Evolutionary conservation across 2,888 invertebrate genomes (phyloP), one percentile per base, ranked within the genome.

Genomic region (Temnothorax rugatulus): DNA sequence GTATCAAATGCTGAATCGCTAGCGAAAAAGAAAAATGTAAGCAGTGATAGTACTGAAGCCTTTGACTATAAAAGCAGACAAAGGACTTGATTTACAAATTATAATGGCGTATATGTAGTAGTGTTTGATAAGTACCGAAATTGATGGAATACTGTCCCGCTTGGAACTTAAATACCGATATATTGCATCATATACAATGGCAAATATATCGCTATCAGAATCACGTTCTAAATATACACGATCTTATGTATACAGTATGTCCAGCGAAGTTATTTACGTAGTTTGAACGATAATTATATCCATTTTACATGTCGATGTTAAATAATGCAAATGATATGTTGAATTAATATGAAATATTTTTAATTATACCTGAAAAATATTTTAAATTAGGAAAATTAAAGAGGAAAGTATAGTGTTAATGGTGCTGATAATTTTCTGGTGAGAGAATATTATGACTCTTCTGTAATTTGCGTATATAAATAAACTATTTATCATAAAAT

Each of bases 41-140:
- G 68, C 54, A 29, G 18, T 44, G 15, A 69, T 57, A 44, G 21
- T 44, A 18, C 15, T 44, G 54, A 29, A 29, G 29, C 3, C 29
- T 29, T 29, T 29, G 29, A 3, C 29, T 29, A 29, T 3, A 29
- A 29, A 29, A 29, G 29, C 29, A 29, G 29, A 29, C 29, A 29
- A 68, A 77, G 69, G 57, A 77, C 29, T 68, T 57, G 57, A 44
- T 68, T 77, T 68, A 44, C 68, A n/a, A 68, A 68, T 77, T 66
- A 68, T 68, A 77, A 77, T 68, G 21, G 44, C 5, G 29, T 50
- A 54, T 29, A 7, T 15, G 54, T 54, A 54, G n/a, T 64, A n/a
- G n/a, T 68, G 29, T 69, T 57, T 77, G 44, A 68, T 68, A 77
- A 57, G 44, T 77, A 57, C 68, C 29, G 44, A 77, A 66, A 77